Evolutionary conservation across 2,797 vertebrate species (phyloP), one percentile per base, ranked within the genome.

Genomic region (Gymnocypris eckloni): DNA sequence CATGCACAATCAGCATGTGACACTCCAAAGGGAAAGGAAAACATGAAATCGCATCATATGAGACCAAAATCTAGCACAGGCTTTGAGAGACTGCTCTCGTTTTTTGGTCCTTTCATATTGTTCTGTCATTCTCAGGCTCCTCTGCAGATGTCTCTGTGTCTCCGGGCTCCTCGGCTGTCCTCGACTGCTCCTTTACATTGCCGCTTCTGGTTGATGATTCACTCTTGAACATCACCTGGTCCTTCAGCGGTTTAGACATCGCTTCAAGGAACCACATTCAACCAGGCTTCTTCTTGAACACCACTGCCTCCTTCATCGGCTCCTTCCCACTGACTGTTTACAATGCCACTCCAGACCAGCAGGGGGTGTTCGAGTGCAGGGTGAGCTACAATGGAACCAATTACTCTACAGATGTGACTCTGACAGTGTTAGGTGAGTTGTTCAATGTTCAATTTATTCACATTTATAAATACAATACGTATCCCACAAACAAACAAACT

Each of bases 361-460:
- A 95, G 90, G 95, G 95, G 41, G 22, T 87, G 80, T 98, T 97
- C 86, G 91, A 94, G 82, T 97, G 96, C 56, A 91, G 84, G 0
- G 93, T 97, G 86, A 94, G 88, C 92, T 89, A 94, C 93, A 90
- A 96, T 93, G 84, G 93, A 90, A 41, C 90, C 75, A 15, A 88
- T 79, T 73, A 93, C 92, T 71, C 92, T 84, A 86, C 92, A 88
- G 41, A 92, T 69, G 37, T 96, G n/a, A 92, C 94, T 78, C 82
- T 96, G 82, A 94, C 8, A 84, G 93, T 94, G 90, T 83, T 95
- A 69, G 96, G 96, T 98, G 95, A 89, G 95, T 94, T 79, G 39
- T 25, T 48, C 5, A 18, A 79, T 28, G 4, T 66, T 8, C 16
- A 43, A 28, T 0, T 28, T 48, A 28, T 48, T 45, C 9, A 33